These are phyloP conservation scores for Chrysopilus asiliformis DNA, from an alignment of 2,888 invertebrate genomes.

Conservation along the genomic window DNA sequence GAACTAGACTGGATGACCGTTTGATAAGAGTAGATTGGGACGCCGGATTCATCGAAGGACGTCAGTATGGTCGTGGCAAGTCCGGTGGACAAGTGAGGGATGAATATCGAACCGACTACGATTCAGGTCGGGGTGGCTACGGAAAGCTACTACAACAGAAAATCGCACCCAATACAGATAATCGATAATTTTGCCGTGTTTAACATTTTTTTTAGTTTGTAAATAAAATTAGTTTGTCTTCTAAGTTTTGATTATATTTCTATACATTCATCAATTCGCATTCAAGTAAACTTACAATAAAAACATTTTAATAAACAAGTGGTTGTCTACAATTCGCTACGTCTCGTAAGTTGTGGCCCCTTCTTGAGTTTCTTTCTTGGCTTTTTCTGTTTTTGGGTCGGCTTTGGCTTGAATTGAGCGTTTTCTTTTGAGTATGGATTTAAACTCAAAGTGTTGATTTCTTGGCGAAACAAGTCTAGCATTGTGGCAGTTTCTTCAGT, in stretches of 20 bases:
- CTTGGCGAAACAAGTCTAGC: conserved; percentile 16
- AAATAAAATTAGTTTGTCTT: no score
- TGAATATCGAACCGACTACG: conserved; percentile 95
- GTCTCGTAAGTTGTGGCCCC: conserved; percentile 10
- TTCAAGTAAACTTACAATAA: no score
- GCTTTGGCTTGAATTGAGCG: background rate
- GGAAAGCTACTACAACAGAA: conserved; percentile 87
- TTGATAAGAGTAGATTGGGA: conserved; percentile 98
- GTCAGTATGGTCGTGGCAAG: conserved; percentile 96
- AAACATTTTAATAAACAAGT: background rate
- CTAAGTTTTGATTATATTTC: no score
- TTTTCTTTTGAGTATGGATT: conserved; percentile 10
- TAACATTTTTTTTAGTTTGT: no score
- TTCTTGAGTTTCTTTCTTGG: conserved; percentile 11
- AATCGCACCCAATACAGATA: conserved; percentile 49
- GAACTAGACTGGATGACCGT: conserved; percentile 90
- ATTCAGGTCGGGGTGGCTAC: conserved; percentile 93
- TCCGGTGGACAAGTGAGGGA: conserved; percentile 98
- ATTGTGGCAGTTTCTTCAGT: conserved; percentile 16
- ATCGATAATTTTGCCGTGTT: conserved; percentile 23
- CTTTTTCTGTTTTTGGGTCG: conserved; percentile 7
- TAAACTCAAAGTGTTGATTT: conserved; percentile 17
- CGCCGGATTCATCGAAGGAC: conserved; percentile 94
- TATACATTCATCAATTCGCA: no score
- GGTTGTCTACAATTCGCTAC: conserved; percentile 7